A percentile compares a stretch with the other conserved stretches of the same genome.
Conservation (phyloP, 1,140 invertebrate species). For the Platyscapa corneri region DNA sequence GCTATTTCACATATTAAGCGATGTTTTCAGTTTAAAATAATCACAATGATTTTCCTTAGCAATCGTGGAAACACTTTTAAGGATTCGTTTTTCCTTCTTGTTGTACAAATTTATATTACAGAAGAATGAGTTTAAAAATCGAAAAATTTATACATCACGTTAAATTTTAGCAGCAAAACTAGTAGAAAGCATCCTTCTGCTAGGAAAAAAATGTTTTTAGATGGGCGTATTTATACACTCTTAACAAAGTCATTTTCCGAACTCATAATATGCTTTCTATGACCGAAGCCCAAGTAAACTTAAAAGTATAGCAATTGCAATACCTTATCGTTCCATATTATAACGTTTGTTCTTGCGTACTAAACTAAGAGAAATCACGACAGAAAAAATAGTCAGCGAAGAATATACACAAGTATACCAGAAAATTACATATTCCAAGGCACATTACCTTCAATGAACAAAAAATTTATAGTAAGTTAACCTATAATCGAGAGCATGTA, state of each 20-base stretch:
- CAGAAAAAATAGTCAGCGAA: constrained; percentile 13
- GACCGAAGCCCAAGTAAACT: constrained; percentile 18
- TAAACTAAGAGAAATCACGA: constrained; percentile 39
- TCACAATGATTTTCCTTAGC: no score
- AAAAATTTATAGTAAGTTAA: constrained; percentile 41
- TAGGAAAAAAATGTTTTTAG: neutral
- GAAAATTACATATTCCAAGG: constrained; percentile 49
- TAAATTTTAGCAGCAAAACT: neutral
- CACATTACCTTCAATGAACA: constrained; percentile 38
- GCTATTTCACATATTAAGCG: no score
- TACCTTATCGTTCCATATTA: constrained; percentile 34
- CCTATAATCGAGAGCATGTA: constrained; percentile 30
- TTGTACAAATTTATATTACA: neutral
- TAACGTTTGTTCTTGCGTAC: constrained; percentile 42
- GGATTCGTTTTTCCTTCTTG: neutral
- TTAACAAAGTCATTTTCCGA: constrained; percentile 38
- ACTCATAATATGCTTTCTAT: constrained; percentile 32
- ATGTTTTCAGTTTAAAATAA: no score
- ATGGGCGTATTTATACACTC: constrained; percentile 12
- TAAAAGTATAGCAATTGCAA: constrained; percentile 28
- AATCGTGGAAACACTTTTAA: neutral
- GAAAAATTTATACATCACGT: neutral
- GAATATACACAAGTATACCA: constrained; percentile 22
- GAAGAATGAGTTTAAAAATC: neutral
- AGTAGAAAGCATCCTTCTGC: neutral